These are phyloP conservation scores for Ceratitis capitata DNA, from an alignment of 1,140 invertebrate genomes.

Conservation along the genomic window DNA sequence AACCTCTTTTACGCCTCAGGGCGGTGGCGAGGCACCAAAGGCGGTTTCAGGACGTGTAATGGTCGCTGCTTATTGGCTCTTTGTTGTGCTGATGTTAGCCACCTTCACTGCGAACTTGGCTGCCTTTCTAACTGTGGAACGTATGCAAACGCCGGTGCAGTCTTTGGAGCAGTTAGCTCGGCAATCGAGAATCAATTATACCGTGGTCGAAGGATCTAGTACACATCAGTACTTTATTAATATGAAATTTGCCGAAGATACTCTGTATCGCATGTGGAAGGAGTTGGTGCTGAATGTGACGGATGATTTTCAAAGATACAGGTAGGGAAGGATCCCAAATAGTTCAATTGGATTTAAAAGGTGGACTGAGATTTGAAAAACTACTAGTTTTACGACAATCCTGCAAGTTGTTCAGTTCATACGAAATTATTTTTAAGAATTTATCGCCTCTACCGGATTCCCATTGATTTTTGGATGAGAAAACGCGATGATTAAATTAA, in stretches of 20 bases:
- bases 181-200: slow-evolving; percentile 92
- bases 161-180: slow-evolving; percentile 87
- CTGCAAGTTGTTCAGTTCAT: too few species aligned
- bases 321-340: too few species aligned
- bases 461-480: too few species aligned
- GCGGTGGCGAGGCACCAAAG: slow-evolving; percentile 87
- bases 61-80: slow-evolving; percentile 92
- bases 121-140: slow-evolving; percentile 94
- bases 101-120: slow-evolving; percentile 98
- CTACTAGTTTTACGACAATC: too few species aligned
- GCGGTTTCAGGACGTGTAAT: slow-evolving; percentile 83
- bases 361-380: too few species aligned
- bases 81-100: slow-evolving; percentile 90
- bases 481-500: too few species aligned
- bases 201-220: slow-evolving; percentile 81
- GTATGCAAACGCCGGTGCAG: slow-evolving; percentile 92
- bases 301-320: slow-evolving; percentile 69
- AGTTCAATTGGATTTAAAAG: too few species aligned
- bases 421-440: too few species aligned
- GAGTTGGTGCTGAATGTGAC: slow-evolving; percentile 83
- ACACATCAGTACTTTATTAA: slow-evolving; percentile 89
- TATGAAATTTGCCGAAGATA: slow-evolving; percentile 91
- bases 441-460: too few species aligned
- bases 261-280: slow-evolving; percentile 88
- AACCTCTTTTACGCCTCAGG: slow-evolving; percentile 91